Evolutionary conservation across 2,888 invertebrate genomes (phyloP).

Genomic region (Synergus laeviventris): DNA sequence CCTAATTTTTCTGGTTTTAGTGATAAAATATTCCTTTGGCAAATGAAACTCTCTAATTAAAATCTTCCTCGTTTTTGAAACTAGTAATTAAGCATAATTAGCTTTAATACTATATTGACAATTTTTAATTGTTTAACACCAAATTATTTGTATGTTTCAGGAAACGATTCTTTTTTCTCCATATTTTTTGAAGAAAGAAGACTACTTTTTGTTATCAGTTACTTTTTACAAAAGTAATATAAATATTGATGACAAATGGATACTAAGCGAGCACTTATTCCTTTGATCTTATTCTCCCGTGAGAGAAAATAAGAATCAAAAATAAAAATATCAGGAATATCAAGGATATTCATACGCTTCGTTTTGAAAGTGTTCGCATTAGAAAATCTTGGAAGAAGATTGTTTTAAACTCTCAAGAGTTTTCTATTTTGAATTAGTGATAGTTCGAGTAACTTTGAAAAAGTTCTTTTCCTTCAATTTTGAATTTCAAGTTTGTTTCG

Average conservation of each 20-base stretch:
- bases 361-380: not conserved
- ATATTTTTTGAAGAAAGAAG: not conserved
- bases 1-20: not conserved
- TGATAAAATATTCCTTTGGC: not conserved
- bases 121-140: not conserved
- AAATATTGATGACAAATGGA: slow-evolving; percentile 17
- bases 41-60: not conserved
- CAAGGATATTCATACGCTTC: not conserved
- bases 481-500: not conserved
- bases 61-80: not conserved
- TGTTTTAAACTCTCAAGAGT: not conserved
- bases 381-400: not conserved
- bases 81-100: not conserved
- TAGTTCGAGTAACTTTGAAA: not conserved
- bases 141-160: not conserved
- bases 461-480: not conserved
- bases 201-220: not conserved
- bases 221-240: not conserved
- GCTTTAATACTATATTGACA: no score
- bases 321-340: not conserved
- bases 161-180: not conserved
- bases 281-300: slow-evolving; percentile 14
- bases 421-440: not conserved
- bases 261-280: not conserved
- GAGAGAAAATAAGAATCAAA: slow-evolving; percentile 12